Conservation (phyloP, 1,140 invertebrate genomes). For the Cydia pomonella region DNA sequence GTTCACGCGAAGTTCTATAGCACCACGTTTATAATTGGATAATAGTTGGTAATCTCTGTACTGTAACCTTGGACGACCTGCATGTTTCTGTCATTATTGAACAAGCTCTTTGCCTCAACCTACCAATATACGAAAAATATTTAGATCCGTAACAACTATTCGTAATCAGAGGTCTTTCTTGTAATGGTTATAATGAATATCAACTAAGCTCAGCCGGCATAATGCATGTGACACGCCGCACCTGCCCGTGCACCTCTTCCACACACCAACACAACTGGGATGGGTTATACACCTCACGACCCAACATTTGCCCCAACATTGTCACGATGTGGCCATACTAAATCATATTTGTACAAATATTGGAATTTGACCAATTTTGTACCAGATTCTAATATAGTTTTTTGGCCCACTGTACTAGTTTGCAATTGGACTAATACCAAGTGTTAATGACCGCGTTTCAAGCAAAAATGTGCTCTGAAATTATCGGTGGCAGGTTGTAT, state of each 20-base stretch:
- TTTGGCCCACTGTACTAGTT: slow-evolving; percentile 71
- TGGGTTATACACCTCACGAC: slow-evolving; percentile 8
- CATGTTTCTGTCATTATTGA: neutral
- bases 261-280: slow-evolving; percentile 24
- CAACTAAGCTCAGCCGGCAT: neutral
- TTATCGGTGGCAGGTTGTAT: slow-evolving; percentile 50
- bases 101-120: neutral
- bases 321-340: neutral
- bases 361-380: slow-evolving; percentile 39
- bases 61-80: slow-evolving; percentile 58
- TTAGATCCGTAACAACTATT: neutral
- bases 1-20: slow-evolving; percentile 47
- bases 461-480: slow-evolving; percentile 59
- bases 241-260: neutral
- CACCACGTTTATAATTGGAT: slow-evolving; percentile 69
- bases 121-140: neutral
- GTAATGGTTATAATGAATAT: neutral
- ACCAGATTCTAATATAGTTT: slow-evolving; percentile 48
- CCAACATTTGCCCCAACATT: slow-evolving; percentile 4
- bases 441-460: slow-evolving; percentile 65
- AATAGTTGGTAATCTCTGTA: slow-evolving; percentile 61
- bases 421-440: slow-evolving; percentile 74
- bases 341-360: slow-evolving; percentile 37
- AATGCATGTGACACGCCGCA: slow-evolving; percentile 1
- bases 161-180: neutral